Evolutionary conservation across 2,888 invertebrate species (phyloP), one percentile per base, ranked within the genome.

Genomic region (Theretra japonica): DNA sequence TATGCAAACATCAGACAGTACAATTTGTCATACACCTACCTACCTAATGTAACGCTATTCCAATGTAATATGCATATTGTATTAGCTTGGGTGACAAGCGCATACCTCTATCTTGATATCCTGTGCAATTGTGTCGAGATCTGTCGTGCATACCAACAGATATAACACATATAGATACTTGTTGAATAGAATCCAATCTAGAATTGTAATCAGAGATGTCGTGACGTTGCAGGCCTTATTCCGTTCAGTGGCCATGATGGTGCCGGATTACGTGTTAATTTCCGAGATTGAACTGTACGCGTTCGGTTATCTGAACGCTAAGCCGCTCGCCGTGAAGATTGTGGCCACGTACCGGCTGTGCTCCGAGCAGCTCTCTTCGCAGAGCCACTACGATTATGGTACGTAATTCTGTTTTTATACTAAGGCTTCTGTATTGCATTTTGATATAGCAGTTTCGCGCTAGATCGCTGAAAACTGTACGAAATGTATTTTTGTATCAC

Each of bases 241-340:
- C 95, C 96, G 98, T 75, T 98, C 99, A 0, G 99, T 99, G 56
- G 98, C 99, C 17, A 99, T 99, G 99, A 99, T 99, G 98, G 98
- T 99, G 23, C 99, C 99, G 0, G 99, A 99, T 90, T 99, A 99
- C 86, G 98, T 98, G 25, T 91, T 99, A 68, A 99, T 99, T 83
- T 98, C 98, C 0, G 99, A 99, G 94, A 99, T 99, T 75, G 98
- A 98, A 71, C 91, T 99, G 59, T 99, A 99, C 84, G 98, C 99
- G 0, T 98, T 96, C 86, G 99, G 99, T 3, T 99, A 99, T 87
- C 95, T 98, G 71, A 96, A 96, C 81, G 98, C 99, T 0, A 96
- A 98, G 79, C 97, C 97, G 0, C 89, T 99, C 56, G 97, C 99
- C 0, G 96, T 98, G 25, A 99, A 99, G 94, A 99, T 99, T 82